Percentiles rank a stretch among this genome's conserved stretches.
Conservation (phyloP, 1,140 invertebrate genomes). For the Apis dorsata region DNA sequence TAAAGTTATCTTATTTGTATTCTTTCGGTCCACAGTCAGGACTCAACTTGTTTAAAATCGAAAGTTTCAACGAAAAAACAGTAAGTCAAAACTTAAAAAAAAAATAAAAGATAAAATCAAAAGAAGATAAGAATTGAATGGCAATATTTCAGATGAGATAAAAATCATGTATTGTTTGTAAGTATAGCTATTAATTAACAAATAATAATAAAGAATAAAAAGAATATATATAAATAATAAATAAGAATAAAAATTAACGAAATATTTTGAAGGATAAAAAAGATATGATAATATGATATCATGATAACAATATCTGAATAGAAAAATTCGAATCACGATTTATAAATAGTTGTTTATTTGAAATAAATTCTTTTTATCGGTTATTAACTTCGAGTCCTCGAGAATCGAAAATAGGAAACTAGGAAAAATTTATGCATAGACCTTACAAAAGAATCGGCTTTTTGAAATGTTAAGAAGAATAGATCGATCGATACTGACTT, state of each 20-base stretch:
- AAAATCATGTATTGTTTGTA: slow-evolving; percentile 12
- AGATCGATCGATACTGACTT: not conserved
- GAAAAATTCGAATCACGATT: not conserved
- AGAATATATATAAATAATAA: slow-evolving; percentile 39
- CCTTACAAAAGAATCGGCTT: not conserved
- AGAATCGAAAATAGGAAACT: not conserved
- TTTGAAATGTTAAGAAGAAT: not conserved
- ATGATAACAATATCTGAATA: no score
- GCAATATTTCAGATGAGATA: slow-evolving; percentile 18
- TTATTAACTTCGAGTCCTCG: not conserved
- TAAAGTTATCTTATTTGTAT: slow-evolving; percentile 21
- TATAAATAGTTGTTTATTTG: not conserved
- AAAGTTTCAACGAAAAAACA: slow-evolving; percentile 33
- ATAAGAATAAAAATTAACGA: slow-evolving; percentile 21
- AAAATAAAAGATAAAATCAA: slow-evolving; percentile 24
- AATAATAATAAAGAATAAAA: slow-evolving; percentile 31
- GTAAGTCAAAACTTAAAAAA: slow-evolving; percentile 6
- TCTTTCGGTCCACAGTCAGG: not conserved
- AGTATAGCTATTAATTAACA: slow-evolving; percentile 22
- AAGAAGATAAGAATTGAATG: slow-evolving; percentile 1
- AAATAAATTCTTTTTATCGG: not conserved
- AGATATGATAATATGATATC: no score
- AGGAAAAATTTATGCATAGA: not conserved
- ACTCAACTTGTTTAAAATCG: slow-evolving; percentile 39
- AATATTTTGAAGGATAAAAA: not conserved